Evolutionary conservation across 2,888 invertebrate species (phyloP), one percentile per base, ranked within the genome.

Genomic region (Eupelmus urozonus): DNA sequence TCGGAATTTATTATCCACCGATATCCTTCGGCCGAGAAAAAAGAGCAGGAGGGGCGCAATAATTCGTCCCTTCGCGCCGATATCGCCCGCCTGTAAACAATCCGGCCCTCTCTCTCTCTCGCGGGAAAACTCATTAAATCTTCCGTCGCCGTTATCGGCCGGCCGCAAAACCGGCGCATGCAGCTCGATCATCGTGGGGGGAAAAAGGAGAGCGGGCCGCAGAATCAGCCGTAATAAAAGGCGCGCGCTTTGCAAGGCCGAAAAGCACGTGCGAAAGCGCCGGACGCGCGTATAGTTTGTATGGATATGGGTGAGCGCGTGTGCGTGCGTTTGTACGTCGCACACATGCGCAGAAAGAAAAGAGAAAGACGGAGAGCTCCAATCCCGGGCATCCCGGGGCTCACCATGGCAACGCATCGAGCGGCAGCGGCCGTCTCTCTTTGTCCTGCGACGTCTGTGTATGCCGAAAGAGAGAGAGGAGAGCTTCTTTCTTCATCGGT

Each of bases 331-430:
- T 9, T 45, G 13, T 45, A 16, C 45, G 45, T 16, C 34, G 34
- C 34, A 34, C 34, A 34, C 3, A 16, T 9, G 34, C 5, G 53
- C 16, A 18, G 9, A 23, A 42, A 7, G 9, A 27, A 57, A 27
- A 23, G 53, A 55, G 55, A 23, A 27, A 55, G 20, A 55, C 23
- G 13, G 49, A 57, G 34, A 82, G 83, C 82, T 84, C 85, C 82
- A 83, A 82, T 85, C 88, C 88, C 88, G 88, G 89, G 87, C 85
- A 87, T 88, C 87, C 86, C 65, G 66, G 86, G 86, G 84, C 86
- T 89, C 85, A 84, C 87, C 86, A 89, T 88, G 83, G 87, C 85
- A 87, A 89, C 88, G 60, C 34, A 55, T 2, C 53, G 20, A 18
- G 20, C 9, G 13, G 34, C 34, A 29, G 60, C 59, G 60, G 45